Conservation (phyloP, 2,888 invertebrate genomes). For the Melanostoma scalare region DNA sequence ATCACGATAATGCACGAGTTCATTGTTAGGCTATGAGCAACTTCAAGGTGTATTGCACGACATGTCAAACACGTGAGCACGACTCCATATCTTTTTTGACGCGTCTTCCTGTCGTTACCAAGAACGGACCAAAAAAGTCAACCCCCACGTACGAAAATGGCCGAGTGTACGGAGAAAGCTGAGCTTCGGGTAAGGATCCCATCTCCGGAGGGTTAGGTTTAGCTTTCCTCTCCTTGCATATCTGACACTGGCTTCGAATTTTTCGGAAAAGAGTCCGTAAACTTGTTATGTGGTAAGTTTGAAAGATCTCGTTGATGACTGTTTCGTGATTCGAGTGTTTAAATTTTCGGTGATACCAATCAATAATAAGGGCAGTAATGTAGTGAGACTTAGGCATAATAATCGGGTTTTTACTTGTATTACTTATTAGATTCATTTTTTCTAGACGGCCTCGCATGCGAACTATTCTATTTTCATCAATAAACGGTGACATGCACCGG, state of each 20-base stretch:
- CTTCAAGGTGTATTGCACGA: conserved; percentile 50
- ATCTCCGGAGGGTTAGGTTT: conserved; percentile 63
- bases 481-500: conserved; percentile 53
- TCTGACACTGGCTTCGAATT: conserved; percentile 51
- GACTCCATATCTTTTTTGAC: conserved; percentile 49
- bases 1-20: conserved; percentile 33
- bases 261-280: conserved; percentile 52
- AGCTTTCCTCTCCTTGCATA: conserved; percentile 37
- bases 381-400: conserved; percentile 51
- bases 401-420: conserved; percentile 58
- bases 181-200: conserved; percentile 57
- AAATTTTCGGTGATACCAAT: conserved; percentile 58
- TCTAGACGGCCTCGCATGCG: conserved; percentile 63
- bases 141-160: conserved; percentile 60
- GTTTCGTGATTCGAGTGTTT: conserved; percentile 62
- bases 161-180: conserved; percentile 45
- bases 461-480: conserved; percentile 47
- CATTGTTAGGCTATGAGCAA: conserved; percentile 48
- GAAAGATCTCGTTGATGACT: conserved; percentile 60
- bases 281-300: conserved; percentile 41
- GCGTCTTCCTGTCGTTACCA: conserved; percentile 50
- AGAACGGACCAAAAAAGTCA: conserved; percentile 63
- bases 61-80: conserved; percentile 60
- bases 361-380: conserved; percentile 41
- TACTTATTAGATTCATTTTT: conserved; percentile 34